These are phyloP conservation scores for Melieria picta DNA, from an alignment of 2,888 invertebrate species.

Conservation along the genomic window DNA sequence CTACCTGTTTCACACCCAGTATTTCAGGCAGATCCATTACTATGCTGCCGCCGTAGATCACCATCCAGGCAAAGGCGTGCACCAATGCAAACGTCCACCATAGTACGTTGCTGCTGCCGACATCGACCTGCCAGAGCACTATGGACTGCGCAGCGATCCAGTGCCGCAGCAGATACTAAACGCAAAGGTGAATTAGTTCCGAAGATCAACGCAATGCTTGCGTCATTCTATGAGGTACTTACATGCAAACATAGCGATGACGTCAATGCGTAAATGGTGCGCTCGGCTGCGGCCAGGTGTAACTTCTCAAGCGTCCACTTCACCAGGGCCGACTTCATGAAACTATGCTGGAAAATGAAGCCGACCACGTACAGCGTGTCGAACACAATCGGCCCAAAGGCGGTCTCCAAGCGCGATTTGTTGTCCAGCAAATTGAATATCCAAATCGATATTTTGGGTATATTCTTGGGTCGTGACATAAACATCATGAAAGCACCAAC, in stretches of 20 bases:
- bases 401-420: constrained; percentile 58
- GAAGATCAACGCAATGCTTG: constrained; percentile 12
- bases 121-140: constrained; percentile 70
- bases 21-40: constrained; percentile 73
- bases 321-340: constrained; percentile 67
- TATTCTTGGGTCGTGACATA: constrained; percentile 67
- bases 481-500: constrained; percentile 69
- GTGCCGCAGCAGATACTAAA: constrained; percentile 67
- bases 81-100: constrained; percentile 68
- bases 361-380: constrained; percentile 67
- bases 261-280: constrained; percentile 68
- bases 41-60: constrained; percentile 72
- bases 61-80: constrained; percentile 69
- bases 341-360: constrained; percentile 71
- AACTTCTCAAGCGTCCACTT: constrained; percentile 66
- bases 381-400: constrained; percentile 64
- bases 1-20: constrained; percentile 71
- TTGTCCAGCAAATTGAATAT: constrained; percentile 63
- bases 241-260: constrained; percentile 67
- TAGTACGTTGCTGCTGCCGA: constrained; percentile 62
- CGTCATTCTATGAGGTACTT: not conserved
- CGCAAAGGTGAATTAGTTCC: not conserved
- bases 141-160: constrained; percentile 68
- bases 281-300: constrained; percentile 64
- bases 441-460: constrained; percentile 58